Evolutionary conservation across 2,888 invertebrate genomes (phyloP).

Genomic region (Megastigmus dorsalis): DNA sequence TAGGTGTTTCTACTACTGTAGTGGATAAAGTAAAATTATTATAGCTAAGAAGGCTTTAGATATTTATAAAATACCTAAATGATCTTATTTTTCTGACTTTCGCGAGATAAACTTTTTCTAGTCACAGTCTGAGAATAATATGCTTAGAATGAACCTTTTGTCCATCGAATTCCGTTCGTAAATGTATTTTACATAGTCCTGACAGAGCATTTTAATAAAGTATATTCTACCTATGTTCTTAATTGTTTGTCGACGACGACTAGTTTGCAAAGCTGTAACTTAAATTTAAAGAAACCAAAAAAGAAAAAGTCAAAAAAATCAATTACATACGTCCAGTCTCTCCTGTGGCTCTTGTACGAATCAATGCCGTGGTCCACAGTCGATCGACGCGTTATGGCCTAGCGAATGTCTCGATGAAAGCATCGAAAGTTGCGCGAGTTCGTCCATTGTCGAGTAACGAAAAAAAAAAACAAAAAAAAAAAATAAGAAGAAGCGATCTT

Average conservation of each 20-base stretch:
- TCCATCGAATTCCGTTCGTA: conserved; percentile 31
- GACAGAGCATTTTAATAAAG: not conserved
- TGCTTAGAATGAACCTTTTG: conserved; percentile 35
- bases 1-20: conserved; percentile 36
- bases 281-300: not conserved
- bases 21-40: conserved; percentile 2
- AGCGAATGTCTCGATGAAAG: conserved; percentile 48
- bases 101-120: conserved; percentile 16
- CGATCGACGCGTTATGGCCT: conserved; percentile 58
- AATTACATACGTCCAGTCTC: conserved; percentile 36
- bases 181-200: conserved; percentile 28
- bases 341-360: conserved; percentile 7
- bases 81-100: conserved; percentile 39
- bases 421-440: conserved; percentile 10
- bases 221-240: conserved; percentile 35
- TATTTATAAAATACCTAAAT: conserved; percentile 43
- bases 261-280: conserved; percentile 36
- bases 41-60: conserved; percentile 41
- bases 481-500: too few species aligned
- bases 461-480: too few species aligned
- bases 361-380: conserved; percentile 51
- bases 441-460: conserved; percentile 25
- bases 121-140: not conserved
- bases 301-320: conserved; percentile 13
- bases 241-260: conserved; percentile 16